These are phyloP conservation scores for Bovichtus diacanthus DNA, from an alignment of 2,797 vertebrate species.

Conservation along the genomic window DNA sequence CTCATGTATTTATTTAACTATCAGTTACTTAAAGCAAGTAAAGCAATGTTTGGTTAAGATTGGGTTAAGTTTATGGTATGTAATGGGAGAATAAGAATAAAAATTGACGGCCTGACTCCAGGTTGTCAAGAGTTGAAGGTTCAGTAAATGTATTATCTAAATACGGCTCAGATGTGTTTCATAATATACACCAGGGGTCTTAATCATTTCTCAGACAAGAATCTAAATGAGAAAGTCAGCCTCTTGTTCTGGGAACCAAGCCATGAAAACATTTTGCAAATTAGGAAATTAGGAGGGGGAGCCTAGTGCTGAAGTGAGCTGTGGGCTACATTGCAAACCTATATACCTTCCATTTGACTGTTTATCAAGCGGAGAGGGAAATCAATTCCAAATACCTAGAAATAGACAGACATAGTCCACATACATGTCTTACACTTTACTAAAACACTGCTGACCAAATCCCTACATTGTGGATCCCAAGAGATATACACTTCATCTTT, in stretches of 20 bases:
- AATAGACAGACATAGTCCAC: not conserved
- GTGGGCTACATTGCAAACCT: conserved; percentile 10
- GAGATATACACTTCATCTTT: not conserved
- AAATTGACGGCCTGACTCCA: not conserved
- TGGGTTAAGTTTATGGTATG: not conserved
- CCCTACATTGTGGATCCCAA: not conserved
- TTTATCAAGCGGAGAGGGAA: conserved; percentile 22
- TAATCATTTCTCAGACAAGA: conserved; percentile 48
- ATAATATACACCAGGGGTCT: conserved; percentile 37
- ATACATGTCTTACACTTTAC: not conserved
- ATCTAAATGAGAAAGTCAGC: conserved; percentile 49
- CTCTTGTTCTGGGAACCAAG: conserved; percentile 41
- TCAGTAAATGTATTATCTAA: conserved; percentile 11
- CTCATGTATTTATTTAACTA: not conserved
- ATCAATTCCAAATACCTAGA: conserved; percentile 17
- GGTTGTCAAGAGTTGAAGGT: conserved; percentile 9
- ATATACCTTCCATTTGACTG: conserved; percentile 14
- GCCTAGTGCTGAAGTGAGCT: conserved; percentile 38
- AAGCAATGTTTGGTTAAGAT: not conserved
- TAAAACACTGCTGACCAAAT: conserved; percentile 10
- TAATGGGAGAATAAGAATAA: not conserved
- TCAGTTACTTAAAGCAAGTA: not conserved
- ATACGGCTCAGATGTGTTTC: conserved; percentile 33
- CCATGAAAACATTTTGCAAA: conserved; percentile 50
- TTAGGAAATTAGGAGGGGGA: conserved; percentile 45